Conservation (phyloP, 1,140 invertebrate species). For the Drosophila sproati region DNA sequence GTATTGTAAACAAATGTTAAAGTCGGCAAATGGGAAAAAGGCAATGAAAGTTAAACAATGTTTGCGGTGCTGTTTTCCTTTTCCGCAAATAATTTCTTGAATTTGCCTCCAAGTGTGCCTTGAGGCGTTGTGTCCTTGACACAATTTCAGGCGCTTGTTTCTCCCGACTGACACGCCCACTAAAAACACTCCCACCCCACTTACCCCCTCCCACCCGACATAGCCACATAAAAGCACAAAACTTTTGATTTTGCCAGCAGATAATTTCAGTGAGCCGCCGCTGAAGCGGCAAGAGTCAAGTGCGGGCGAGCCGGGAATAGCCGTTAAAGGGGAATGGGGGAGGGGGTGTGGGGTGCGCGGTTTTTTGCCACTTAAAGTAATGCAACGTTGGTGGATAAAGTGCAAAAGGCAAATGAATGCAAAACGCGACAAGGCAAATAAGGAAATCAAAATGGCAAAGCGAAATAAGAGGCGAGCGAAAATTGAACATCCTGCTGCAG, state of each 20-base stretch:
- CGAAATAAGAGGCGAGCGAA: conserved; percentile 77
- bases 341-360: not conserved
- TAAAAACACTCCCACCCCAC: not conserved
- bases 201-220: conserved; percentile 3
- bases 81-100: conserved; percentile 75
- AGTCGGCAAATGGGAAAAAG: conserved; percentile 16
- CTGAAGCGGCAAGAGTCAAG: conserved; percentile 25
- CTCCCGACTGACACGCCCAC: conserved; percentile 30
- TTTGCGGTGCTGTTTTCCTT: conserved; percentile 70
- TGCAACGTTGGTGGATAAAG: conserved; percentile 53
- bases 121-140: conserved; percentile 63
- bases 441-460: conserved; percentile 79
- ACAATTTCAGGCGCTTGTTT: conserved; percentile 47
- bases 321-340: not conserved
- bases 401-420: conserved; percentile 55
- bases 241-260: conserved; percentile 74
- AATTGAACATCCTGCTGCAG: conserved; percentile 79
- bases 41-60: conserved; percentile 77
- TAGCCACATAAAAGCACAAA: conserved; percentile 55
- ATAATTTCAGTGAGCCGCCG: conserved; percentile 59
- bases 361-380: conserved; percentile 73
- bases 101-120: conserved; percentile 52
- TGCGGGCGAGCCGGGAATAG: not conserved
- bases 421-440: conserved; percentile 74
- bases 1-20: conserved; percentile 38